Conservation (phyloP, 2,113 vertebrate species). For the Cynopterus brachyotis region DNA sequence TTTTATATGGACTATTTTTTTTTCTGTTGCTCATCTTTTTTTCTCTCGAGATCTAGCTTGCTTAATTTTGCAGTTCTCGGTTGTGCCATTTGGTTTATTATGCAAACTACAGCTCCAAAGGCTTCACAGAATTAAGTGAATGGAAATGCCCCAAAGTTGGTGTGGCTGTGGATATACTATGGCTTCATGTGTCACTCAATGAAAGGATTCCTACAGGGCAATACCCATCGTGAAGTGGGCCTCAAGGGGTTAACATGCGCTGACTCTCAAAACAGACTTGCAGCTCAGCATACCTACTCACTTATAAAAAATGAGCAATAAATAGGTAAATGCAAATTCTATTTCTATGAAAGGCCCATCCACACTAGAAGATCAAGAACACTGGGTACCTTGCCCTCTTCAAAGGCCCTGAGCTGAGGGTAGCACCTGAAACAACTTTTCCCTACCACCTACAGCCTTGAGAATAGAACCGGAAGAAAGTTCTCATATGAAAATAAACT, state of each 20-base stretch:
- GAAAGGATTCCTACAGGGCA: conserved; percentile 18
- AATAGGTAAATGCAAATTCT: conserved; percentile 40
- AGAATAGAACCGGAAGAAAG: conserved; percentile 74
- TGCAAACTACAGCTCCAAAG: conserved; percentile 2
- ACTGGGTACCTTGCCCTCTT: conserved; percentile 76
- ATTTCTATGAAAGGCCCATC: background rate
- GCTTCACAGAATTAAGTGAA: background rate
- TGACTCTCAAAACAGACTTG: conserved; percentile 55
- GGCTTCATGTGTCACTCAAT: background rate
- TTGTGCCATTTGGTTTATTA: background rate
- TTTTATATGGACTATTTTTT: background rate
- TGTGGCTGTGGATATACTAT: background rate
- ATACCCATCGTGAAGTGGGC: background rate
- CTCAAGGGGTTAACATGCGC: conserved; percentile 47
- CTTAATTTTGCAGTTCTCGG: conserved; percentile 23
- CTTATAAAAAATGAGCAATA: conserved; percentile 37
- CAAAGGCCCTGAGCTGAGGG: conserved; percentile 66
- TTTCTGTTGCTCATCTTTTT: background rate
- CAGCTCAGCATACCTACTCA: conserved; percentile 47
- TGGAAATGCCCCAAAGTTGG: background rate
- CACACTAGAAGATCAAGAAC: conserved; percentile 47
- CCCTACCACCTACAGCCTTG: conserved; percentile 68
- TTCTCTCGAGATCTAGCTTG: background rate
- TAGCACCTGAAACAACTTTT: conserved; percentile 84
- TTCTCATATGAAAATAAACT: conserved; percentile 81